Evolutionary conservation across 2,113 vertebrate species (phyloP).

Genomic region (Eidolon helvum): DNA sequence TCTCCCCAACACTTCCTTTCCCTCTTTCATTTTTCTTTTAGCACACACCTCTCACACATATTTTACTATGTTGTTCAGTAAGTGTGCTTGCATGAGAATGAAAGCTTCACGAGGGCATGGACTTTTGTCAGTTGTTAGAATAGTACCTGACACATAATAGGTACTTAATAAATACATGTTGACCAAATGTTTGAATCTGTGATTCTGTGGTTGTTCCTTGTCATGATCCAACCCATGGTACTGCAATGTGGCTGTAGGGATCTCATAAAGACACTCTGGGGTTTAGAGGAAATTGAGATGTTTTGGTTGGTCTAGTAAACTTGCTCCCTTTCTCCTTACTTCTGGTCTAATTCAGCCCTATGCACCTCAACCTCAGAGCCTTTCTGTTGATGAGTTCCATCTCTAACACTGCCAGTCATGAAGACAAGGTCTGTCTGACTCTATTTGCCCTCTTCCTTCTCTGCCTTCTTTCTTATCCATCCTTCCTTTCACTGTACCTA

Average conservation of each 20-base stretch:
- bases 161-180: background rate
- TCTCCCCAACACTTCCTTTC: background rate
- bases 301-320: background rate
- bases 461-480: background rate
- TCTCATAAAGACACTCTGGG: background rate
- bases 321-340: background rate
- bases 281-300: background rate
- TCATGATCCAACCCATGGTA: background rate
- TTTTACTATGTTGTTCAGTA: background rate
- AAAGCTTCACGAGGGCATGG: background rate
- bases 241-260: background rate
- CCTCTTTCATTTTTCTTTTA: background rate
- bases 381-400: background rate
- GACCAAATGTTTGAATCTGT: background rate
- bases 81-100: background rate
- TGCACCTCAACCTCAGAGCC: background rate
- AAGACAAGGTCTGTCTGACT: background rate
- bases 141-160: background rate
- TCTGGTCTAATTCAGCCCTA: background rate
- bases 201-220: background rate
- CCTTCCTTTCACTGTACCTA: background rate
- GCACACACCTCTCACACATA: background rate
- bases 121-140: background rate
- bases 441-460: background rate
- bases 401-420: background rate